These are phyloP conservation scores for Cotesia typhae DNA, from an alignment of 1,140 invertebrate genomes.

Conservation along the genomic window DNA sequence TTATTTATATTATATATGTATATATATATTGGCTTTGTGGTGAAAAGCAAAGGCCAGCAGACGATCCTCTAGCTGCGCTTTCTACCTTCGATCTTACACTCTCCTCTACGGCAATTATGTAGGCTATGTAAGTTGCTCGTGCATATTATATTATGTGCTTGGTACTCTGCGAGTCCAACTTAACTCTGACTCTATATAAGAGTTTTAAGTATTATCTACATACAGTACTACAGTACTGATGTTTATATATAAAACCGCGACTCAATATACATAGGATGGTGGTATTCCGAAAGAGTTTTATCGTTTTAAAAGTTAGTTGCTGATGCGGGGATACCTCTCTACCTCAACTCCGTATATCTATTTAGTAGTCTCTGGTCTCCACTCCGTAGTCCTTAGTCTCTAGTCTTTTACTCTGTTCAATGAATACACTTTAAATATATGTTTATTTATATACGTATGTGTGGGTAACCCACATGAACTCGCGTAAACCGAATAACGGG, in stretches of 20 bases:
- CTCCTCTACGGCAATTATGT: conserved; percentile 52
- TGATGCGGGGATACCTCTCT: no score
- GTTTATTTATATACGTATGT: neutral
- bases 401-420: conserved; percentile 4
- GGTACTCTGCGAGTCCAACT: neutral
- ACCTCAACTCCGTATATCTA: no score
- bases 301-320: no score
- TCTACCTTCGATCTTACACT: conserved; percentile 60
- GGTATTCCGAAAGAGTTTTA: no score
- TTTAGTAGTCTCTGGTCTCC: no score
- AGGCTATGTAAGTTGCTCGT: conserved; percentile 37
- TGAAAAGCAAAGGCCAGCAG: conserved; percentile 63
- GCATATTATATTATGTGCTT: conserved; percentile 34
- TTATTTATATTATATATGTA: conserved; percentile 9
- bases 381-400: no score
- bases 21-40: conserved; percentile 34
- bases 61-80: conserved; percentile 58
- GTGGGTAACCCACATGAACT: conserved; percentile 10
- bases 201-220: neutral
- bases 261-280: neutral
- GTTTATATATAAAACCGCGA: conserved; percentile 7
- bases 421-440: conserved; percentile 4
- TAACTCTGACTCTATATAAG: neutral
- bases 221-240: neutral
- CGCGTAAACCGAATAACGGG: conserved; percentile 22